Percentiles rank a stretch among this genome's conserved stretches.
These are phyloP conservation scores for Laticauda colubrina DNA, from an alignment of 2,113 vertebrate genomes.

Conservation along the genomic window DNA sequence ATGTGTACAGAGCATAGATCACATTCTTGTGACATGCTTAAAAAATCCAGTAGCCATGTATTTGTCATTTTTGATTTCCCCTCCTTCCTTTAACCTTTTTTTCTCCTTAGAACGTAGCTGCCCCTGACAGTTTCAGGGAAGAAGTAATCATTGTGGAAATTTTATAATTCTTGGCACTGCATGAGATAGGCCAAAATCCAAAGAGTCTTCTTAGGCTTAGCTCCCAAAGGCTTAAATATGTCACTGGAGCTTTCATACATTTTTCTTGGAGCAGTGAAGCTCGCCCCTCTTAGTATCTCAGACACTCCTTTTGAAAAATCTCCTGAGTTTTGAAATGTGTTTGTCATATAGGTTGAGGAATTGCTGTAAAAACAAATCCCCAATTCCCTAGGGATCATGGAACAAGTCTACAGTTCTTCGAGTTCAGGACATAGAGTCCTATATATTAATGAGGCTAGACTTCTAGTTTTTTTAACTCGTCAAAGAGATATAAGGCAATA, in stretches of 20 bases:
- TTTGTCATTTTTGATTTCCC: conserved; percentile 46
- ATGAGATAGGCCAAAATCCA: conserved; percentile 33
- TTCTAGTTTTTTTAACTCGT: conserved; percentile 51
- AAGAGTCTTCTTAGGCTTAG: background rate
- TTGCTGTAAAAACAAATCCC: background rate
- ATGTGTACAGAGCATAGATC: conserved; percentile 58
- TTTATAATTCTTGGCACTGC: conserved; percentile 62
- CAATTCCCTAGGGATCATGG: background rate
- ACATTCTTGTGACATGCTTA: conserved; percentile 62
- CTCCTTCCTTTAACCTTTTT: conserved; percentile 15
- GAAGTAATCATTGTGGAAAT: conserved; percentile 42
- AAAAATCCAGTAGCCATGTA: conserved; percentile 63
- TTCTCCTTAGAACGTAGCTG: conserved; percentile 56
- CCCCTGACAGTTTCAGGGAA: conserved; percentile 36
- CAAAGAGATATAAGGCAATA: conserved; percentile 54
- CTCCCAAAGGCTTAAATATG: background rate
- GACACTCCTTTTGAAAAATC: background rate
- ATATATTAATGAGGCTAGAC: conserved; percentile 56
- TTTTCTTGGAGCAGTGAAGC: background rate
- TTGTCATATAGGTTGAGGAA: background rate
- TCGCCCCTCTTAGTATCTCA: background rate
- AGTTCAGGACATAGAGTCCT: conserved; percentile 49
- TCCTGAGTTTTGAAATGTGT: background rate
- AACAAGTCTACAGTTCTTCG: background rate
- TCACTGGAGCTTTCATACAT: background rate